Conservation (phyloP, 2,113 vertebrate species). For the Leucosticte australis region DNA sequence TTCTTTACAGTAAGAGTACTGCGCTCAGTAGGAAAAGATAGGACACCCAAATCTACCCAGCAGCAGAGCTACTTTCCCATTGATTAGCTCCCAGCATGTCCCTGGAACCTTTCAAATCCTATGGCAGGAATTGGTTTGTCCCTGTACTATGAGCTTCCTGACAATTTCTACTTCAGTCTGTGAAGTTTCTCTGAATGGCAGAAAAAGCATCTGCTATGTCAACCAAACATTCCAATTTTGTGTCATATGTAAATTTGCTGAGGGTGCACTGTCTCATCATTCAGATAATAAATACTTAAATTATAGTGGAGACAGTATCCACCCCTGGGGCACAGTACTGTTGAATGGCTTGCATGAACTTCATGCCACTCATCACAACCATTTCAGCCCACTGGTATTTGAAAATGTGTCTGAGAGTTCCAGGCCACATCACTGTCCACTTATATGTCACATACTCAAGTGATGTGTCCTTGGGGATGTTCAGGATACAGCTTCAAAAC, state of each 20-base stretch:
- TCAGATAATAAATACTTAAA: background rate
- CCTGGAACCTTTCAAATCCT: background rate
- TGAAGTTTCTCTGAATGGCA: background rate
- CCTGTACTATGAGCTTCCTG: background rate
- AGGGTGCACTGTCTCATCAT: background rate
- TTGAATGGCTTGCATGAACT: background rate
- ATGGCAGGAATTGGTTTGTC: background rate
- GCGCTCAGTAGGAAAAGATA: background rate
- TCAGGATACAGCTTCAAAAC: background rate
- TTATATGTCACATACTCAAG: background rate
- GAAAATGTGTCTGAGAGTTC: background rate
- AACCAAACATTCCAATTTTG: background rate
- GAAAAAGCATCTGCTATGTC: background rate
- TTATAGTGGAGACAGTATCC: background rate
- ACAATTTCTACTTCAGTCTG: background rate
- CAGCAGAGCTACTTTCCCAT: background rate
- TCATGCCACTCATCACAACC: background rate
- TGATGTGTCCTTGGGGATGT: background rate
- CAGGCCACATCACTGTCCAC: background rate
- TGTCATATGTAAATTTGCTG: background rate
- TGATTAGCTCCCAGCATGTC: accelerated
- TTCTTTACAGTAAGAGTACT: background rate
- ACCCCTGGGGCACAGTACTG: background rate
- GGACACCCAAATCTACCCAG: background rate
- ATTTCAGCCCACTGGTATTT: background rate